Conservation (phyloP, 2,113 vertebrate genomes). For the Erythrolamprus reginae region DNA sequence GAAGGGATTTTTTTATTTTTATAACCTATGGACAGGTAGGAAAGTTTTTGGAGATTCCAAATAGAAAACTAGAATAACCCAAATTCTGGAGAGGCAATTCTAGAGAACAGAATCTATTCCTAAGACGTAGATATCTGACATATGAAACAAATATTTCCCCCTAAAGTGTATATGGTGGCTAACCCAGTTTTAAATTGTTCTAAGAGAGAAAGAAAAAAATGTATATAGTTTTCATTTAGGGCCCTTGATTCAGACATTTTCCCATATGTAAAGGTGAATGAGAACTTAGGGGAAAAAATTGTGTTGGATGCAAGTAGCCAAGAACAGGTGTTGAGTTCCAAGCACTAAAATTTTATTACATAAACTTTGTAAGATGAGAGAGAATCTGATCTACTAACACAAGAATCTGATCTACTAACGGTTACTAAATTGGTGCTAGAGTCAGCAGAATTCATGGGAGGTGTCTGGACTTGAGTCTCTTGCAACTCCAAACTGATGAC, state of each 20-base stretch:
- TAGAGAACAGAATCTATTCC: background rate
- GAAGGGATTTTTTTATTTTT: too few relatives aligned
- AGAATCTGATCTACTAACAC: too few relatives aligned
- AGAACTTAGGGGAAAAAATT: background rate
- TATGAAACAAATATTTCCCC: background rate
- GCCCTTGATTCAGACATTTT: background rate
- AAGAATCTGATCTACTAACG: background rate
- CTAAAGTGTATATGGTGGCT: background rate
- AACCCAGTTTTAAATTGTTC: background rate
- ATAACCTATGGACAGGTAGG: background rate
- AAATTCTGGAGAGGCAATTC: background rate
- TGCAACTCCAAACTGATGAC: background rate
- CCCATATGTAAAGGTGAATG: background rate
- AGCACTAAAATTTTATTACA: too few relatives aligned
- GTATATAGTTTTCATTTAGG: background rate
- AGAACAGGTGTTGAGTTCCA: background rate
- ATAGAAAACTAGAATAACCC: background rate
- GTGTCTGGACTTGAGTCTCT: background rate
- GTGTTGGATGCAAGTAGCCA: background rate
- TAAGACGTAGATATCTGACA: background rate
- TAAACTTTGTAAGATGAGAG: too few relatives aligned
- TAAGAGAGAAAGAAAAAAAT: background rate
- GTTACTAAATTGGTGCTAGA: background rate
- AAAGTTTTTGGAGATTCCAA: background rate
- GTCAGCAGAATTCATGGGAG: background rate